Conservation (phyloP, 2,797 vertebrate genomes). For the Sebastes umbrosus region DNA sequence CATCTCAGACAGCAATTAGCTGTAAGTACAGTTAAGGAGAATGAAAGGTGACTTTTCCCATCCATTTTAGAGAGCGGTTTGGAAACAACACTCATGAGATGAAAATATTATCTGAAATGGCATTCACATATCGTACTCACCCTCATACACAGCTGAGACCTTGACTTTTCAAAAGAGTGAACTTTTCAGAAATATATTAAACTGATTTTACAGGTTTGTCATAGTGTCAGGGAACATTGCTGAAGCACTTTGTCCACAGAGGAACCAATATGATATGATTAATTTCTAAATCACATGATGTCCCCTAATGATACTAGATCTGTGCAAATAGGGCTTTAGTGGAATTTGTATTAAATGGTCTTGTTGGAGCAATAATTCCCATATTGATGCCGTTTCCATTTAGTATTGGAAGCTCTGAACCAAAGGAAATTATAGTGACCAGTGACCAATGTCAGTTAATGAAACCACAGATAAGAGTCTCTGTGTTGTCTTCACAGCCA, state of each 20-base stretch:
- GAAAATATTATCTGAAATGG: slow-evolving; percentile 40
- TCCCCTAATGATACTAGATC: neutral
- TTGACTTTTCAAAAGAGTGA: slow-evolving; percentile 10
- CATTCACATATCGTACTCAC: slow-evolving; percentile 4
- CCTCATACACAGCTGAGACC: neutral
- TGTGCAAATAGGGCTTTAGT: neutral
- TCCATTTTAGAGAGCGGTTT: slow-evolving; percentile 40
- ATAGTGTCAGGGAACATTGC: neutral
- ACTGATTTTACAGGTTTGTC: slow-evolving; percentile 14
- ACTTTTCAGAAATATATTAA: slow-evolving; percentile 25
- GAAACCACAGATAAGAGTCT: slow-evolving; percentile 4
- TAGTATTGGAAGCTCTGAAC: neutral
- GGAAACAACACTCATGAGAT: slow-evolving; percentile 40
- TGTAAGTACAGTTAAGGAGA: slow-evolving; percentile 53
- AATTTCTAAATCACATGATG: no score
- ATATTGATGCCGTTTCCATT: slow-evolving; percentile 24
- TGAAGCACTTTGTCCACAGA: neutral
- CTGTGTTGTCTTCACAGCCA: slow-evolving; percentile 1
- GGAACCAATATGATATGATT: neutral
- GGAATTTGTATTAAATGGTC: slow-evolving; percentile 3
- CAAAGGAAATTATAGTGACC: slow-evolving; percentile 11
- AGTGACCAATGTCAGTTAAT: slow-evolving; percentile 6
- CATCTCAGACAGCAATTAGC: slow-evolving; percentile 73
- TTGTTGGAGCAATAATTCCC: slow-evolving; percentile 17
- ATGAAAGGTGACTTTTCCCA: slow-evolving; percentile 61